These are phyloP conservation scores for Griposia aprilina DNA, from an alignment of 2,888 invertebrate species.

Conservation along the genomic window DNA sequence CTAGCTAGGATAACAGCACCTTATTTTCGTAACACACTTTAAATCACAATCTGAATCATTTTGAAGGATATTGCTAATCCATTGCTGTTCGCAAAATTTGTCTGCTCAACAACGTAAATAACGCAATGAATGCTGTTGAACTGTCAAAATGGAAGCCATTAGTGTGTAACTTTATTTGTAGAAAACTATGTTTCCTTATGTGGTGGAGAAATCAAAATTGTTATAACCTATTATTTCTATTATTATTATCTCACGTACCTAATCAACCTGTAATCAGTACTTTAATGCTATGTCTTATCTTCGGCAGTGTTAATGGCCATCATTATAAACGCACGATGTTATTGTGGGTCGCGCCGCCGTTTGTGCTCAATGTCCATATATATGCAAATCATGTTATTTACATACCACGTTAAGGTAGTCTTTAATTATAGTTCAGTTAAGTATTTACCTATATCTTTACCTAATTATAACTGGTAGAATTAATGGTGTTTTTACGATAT, in stretches of 20 bases:
- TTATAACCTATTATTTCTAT: no score
- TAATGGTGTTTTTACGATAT: neutral
- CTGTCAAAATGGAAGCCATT: no score
- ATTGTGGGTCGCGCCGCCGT: slow-evolving; percentile 31
- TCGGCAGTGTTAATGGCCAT: slow-evolving; percentile 25
- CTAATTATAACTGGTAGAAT: slow-evolving; percentile 31
- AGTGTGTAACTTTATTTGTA: no score
- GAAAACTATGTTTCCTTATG: no score
- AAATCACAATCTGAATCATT: no score
- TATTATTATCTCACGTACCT: neutral
- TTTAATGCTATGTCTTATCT: slow-evolving; percentile 28
- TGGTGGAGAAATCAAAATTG: no score
- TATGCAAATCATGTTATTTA: slow-evolving; percentile 49
- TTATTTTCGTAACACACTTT: no score
- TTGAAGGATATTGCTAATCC: no score
- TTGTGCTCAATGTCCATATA: slow-evolving; percentile 41
- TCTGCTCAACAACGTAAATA: no score
- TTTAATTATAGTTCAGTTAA: slow-evolving; percentile 26
- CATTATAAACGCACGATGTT: slow-evolving; percentile 15
- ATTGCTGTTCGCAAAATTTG: no score
- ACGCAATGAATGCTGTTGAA: no score
- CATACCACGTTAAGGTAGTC: slow-evolving; percentile 22
- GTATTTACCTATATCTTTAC: slow-evolving; percentile 18
- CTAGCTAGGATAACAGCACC: no score
- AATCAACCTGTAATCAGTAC: slow-evolving; percentile 20